Conservation (phyloP, 2,113 vertebrate species). For the Antigone vipio region DNA sequence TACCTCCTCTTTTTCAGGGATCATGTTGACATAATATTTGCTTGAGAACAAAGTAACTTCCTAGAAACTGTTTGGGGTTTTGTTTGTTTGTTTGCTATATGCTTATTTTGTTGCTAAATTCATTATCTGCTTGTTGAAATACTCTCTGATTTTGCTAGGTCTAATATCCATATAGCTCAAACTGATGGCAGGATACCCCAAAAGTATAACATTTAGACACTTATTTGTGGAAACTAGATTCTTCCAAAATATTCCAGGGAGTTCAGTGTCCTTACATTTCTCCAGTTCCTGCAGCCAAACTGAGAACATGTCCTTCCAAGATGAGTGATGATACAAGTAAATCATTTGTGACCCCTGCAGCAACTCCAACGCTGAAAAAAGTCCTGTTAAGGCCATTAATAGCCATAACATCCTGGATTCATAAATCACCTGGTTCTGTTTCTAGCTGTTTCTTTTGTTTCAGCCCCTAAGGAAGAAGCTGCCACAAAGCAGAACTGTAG, state of each 20-base stretch:
- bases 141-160: background rate
- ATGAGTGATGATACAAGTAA: background rate
- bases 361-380: background rate
- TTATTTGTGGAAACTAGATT: background rate
- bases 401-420: background rate
- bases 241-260: background rate
- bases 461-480: background rate
- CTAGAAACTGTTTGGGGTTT: background rate
- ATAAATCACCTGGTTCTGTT: constrained; percentile 7
- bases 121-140: background rate
- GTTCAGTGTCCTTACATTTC: background rate
- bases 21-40: background rate
- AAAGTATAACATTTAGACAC: background rate
- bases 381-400: background rate
- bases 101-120: background rate
- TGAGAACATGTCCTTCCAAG: background rate
- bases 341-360: background rate
- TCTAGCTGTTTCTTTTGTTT: background rate
- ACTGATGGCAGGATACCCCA: background rate
- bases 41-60: background rate
- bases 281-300: background rate
- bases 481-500: background rate
- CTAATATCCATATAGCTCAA: background rate
- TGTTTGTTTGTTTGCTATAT: background rate
- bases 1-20: background rate